Percentiles rank a stretch among this genome's conserved stretches.
These are phyloP conservation scores for Aselliscus stoliczkanus DNA, from an alignment of 2,797 vertebrate species.

Conservation along the genomic window DNA sequence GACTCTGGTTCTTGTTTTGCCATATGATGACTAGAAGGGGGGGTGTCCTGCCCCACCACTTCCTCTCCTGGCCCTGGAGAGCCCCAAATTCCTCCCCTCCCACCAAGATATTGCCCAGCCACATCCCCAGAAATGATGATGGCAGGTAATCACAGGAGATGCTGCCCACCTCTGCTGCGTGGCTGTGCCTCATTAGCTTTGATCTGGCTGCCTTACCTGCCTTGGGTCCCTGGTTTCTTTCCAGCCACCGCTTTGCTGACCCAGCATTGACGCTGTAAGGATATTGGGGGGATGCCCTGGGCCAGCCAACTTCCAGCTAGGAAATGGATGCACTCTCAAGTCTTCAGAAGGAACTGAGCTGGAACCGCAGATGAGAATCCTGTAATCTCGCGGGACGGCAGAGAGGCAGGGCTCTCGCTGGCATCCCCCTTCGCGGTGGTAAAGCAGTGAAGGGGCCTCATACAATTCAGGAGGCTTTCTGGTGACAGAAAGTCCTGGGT, in stretches of 20 bases:
- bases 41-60: not conserved
- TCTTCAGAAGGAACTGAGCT: not conserved
- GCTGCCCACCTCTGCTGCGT: fast-evolving
- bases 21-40: not conserved
- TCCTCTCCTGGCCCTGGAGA: not conserved
- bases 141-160: not conserved
- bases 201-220: not conserved
- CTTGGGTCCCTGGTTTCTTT: not conserved
- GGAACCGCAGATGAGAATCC: not conserved
- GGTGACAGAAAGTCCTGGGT: not conserved
- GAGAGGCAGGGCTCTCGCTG: not conserved
- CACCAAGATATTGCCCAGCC: not conserved
- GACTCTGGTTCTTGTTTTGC: not conserved
- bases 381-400: not conserved
- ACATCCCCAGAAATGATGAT: not conserved
- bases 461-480: not conserved
- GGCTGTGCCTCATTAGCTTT: not conserved
- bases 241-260: not conserved
- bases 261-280: conserved; percentile 34
- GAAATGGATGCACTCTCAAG: not conserved
- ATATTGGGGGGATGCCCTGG: not conserved
- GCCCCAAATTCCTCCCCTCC: not conserved
- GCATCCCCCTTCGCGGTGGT: fast-evolving
- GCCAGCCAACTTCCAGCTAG: not conserved
- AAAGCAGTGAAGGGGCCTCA: not conserved